phyloP scores from a whole-genome alignment of 2,797 vertebrate genomes.

The Scleropages formosus region DNA sequence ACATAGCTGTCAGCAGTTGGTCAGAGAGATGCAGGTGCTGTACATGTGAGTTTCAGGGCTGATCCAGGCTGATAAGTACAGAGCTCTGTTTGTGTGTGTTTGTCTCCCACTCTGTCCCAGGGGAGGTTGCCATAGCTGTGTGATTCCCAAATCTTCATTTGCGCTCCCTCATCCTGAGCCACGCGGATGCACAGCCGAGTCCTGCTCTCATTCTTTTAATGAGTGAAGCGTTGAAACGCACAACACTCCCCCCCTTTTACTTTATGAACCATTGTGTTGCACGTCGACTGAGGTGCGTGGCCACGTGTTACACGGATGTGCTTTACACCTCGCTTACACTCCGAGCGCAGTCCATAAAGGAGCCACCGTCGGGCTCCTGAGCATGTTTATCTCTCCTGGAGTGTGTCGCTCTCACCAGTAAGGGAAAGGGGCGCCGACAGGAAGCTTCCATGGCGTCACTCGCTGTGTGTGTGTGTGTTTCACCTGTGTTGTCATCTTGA shows the following conservation, averaged over 20 bases:
- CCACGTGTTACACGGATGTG: neutral
- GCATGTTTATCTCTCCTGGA: no score
- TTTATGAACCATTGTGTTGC: no score
- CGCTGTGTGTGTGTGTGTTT: neutral
- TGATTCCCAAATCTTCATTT: no score
- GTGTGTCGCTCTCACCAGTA: no score
- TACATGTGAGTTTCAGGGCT: no score
- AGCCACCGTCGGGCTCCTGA: neutral
- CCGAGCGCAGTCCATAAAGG: neutral
- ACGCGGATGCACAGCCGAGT: conserved; percentile 2
- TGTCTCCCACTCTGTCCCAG: no score
- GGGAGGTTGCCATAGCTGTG: no score
- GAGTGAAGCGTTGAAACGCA: neutral
- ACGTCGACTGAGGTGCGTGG: no score
- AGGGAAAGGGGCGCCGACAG: neutral
- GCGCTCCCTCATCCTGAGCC: no score
- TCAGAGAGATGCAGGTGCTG: conserved; percentile 1
- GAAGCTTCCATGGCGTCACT: neutral
- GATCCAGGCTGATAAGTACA: no score
- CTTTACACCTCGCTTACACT: neutral
- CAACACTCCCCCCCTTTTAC: no score
- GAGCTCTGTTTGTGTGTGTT: no score
- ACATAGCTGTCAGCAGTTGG: conserved; percentile 2
- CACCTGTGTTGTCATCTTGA: neutral
- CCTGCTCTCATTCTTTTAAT: neutral